These are phyloP conservation scores for Tinamus major DNA, from an alignment of 2,797 vertebrate genomes.

Conservation along the genomic window DNA sequence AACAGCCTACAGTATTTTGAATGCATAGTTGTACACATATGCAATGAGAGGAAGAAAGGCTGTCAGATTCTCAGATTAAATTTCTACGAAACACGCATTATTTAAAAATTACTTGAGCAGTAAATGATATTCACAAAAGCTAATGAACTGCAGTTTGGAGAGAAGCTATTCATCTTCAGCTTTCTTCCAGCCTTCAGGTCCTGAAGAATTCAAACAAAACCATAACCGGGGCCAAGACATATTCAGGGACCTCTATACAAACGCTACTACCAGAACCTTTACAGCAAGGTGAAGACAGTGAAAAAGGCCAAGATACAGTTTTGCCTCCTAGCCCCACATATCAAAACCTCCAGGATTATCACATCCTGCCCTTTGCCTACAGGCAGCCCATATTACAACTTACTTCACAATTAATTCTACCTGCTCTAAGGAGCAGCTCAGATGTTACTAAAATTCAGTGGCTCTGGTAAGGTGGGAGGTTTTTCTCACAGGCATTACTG, in stretches of 20 bases:
- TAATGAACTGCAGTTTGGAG: background rate
- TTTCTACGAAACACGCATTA: background rate
- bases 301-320: background rate
- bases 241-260: background rate
- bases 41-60: background rate
- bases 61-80: background rate
- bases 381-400: background rate
- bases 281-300: background rate
- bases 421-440: background rate
- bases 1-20: background rate
- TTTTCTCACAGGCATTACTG: background rate
- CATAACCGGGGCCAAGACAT: background rate
- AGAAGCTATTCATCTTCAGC: background rate
- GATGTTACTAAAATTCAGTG: background rate
- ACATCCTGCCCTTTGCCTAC: background rate
- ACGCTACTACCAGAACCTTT: background rate
- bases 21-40: background rate
- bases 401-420: background rate
- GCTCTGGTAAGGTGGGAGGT: background rate
- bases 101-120: background rate
- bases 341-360: background rate
- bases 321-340: background rate
- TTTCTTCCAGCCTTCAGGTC: background rate
- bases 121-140: background rate
- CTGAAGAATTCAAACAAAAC: background rate